A percentile compares a stretch with the other conserved stretches of the same genome.
Conservation (phyloP, 2,797 vertebrate species). For the Meda fulgida region DNA sequence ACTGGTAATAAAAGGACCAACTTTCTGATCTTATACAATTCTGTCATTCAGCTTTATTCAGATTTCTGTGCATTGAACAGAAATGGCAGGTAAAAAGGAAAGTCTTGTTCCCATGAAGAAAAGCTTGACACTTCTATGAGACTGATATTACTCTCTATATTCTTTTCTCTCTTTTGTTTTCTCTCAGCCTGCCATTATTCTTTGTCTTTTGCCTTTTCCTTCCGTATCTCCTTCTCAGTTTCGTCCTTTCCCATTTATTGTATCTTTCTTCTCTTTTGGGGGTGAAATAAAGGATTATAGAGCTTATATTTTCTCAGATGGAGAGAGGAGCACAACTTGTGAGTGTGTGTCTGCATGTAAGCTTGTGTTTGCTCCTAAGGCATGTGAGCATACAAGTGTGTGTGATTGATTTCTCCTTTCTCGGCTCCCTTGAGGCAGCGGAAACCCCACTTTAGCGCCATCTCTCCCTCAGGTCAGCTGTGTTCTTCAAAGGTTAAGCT, state of each 20-base stretch:
- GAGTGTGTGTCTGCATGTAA: conserved; percentile 42
- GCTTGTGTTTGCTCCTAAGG: conserved; percentile 40
- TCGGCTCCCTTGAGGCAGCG: conserved; percentile 46
- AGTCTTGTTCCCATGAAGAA: conserved; percentile 31
- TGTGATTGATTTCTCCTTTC: conserved; percentile 58
- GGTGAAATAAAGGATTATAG: conserved; percentile 29
- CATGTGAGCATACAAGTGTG: conserved; percentile 34
- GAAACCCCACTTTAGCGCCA: conserved; percentile 52
- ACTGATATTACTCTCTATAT: conserved; percentile 41
- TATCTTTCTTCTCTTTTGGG: conserved; percentile 17
- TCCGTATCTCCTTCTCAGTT: background rate
- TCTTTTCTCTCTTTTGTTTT: conserved; percentile 21
- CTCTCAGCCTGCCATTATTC: background rate
- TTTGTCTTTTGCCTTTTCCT: background rate
- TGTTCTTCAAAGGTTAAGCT: conserved; percentile 58
- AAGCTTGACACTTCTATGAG: conserved; percentile 33
- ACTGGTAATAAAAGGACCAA: background rate
- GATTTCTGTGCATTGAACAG: background rate
- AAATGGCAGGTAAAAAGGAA: background rate
- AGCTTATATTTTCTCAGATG: conserved; percentile 33
- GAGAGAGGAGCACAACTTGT: conserved; percentile 40
- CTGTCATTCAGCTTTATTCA: background rate
- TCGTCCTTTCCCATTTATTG: conserved; percentile 1
- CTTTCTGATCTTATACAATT: background rate
- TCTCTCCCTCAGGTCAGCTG: conserved; percentile 55